phyloP scores from a whole-genome alignment of 1,140 invertebrate genomes.

The Heliconius himera region DNA sequence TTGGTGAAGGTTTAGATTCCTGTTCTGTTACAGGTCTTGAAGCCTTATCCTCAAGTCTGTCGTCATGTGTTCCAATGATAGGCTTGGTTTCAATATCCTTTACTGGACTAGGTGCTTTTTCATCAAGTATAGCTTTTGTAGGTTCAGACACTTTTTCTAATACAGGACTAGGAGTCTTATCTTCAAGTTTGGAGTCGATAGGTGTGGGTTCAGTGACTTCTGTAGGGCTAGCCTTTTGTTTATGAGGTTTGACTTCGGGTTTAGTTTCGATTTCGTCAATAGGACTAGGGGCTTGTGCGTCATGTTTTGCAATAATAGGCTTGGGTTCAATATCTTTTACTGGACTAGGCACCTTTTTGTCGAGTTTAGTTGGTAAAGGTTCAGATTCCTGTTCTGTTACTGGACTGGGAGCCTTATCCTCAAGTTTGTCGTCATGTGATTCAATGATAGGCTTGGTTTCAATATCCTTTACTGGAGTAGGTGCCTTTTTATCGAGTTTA shows the following conservation, averaged over 20 bases:
- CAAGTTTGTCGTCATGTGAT: background rate
- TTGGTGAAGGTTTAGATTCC: background rate
- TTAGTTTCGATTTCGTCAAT: too few species aligned
- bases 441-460: background rate
- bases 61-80: too few species aligned
- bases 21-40: conserved; percentile 2
- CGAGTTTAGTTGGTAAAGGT: too few species aligned
- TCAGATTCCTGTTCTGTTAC: too few species aligned
- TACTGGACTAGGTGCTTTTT: background rate
- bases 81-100: background rate
- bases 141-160: background rate
- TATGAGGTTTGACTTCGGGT: too few species aligned
- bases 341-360: too few species aligned
- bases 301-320: too few species aligned
- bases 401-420: background rate
- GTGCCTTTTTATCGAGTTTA: conserved; percentile 18
- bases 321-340: too few species aligned
- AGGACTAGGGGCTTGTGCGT: too few species aligned
- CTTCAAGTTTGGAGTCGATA: background rate
- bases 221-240: background rate
- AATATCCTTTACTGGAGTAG: background rate
- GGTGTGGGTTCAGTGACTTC: background rate
- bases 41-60: conserved; percentile 8
- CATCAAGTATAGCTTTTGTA: background rate
- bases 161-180: conserved; percentile 16